Base-by-base conservation (phyloP, 2,888 invertebrate genomes). In the Leptothorax acervorum region DNA sequence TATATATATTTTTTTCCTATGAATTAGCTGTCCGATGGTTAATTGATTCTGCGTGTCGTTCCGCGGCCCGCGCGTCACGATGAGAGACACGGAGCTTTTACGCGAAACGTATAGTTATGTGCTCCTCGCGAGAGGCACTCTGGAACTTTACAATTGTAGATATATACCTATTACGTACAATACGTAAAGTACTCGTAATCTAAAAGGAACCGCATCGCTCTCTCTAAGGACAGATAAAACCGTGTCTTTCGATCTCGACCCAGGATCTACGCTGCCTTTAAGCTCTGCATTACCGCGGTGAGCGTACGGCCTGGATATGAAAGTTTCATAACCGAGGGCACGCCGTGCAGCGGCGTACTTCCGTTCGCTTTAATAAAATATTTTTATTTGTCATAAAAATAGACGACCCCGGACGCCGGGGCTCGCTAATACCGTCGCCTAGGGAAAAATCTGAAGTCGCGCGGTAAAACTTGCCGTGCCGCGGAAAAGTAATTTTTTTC, bases 221-320 rank as follows among this genome's bases (percentile, higher is more conserved):
- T 78, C 86, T 86, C 87, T 68, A 48, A 86, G 83, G 87, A 82
- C 78, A 68, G 82, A 86, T 87, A 87, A 87, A 87, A 84, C 65
- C 57, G 68, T 65, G 68, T 70, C 84, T 84, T 78, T 70, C 55
- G 74, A 84, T 62, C 71, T 75, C 11, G n/a, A n/a, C 65, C 18
- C 23, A 39, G 45, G 55, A 62, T 23, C 51, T 70, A 23, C 23
- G 70, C 51, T 73, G 76, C 48, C 82, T 83, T 73, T 87, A 85
- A 68, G 86, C 78, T 82, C 82, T 87, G 74, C 60, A 85, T 85
- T 86, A 87, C 76, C 85, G 78, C 85, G 78, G 66, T 82, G 66
- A 75, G 53, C 45, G 62, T 53, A 81, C 42, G 53, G 85, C 74
- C 65, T 73, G 78, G 68, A 76, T 86, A 82, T 83, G 71, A 82